Evolutionary conservation across 2,797 vertebrate genomes (phyloP), one percentile per base, ranked within the genome.

Genomic region (Mycteria americana): DNA sequence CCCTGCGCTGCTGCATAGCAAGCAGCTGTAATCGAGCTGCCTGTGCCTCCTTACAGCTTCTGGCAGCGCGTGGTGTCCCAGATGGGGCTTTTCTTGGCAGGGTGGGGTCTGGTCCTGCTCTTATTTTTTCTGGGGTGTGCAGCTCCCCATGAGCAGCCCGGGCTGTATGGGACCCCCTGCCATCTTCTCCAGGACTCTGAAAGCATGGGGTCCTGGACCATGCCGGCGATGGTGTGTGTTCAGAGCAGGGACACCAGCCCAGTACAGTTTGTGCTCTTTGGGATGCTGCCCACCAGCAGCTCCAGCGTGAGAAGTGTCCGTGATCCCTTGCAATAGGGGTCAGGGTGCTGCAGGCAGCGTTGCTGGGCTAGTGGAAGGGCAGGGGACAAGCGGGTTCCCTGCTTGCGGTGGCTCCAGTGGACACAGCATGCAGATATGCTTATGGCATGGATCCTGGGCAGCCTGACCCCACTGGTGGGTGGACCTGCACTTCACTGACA

Each of bases 271-370:
- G 54, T 73, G 77, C 45, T 69, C 25, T 31, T 60, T 76, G 74
- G 54, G 63, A 2, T 39, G 45, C 33, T 56, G 31, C 22, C 51
- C 24, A 46, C 8, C 8, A 7, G 7, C 30, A 87, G 23, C 30
- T 41, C 12, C n/a, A 54, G 64, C 0, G 0, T 6, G 2, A 59
- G 78, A 56, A 56, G 12, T 6, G 63, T 37, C 65, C 4, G 0
- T 46, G 23, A 41, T 63, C 7, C 50, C 22, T 43, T 33, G 11
- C 30, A n/a, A 3, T 18, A 43, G 22, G 8, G 25, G 23, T 8
- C 65, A 62, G 35, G 57, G 50, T 75, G 67, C 62, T 62, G 65
- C 73, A 72, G 83, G 57, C 60, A 48, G 25, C 0, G 3, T 17
- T 2, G 0, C 33, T 51, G 51, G 30, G 74, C 53, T 81, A 17